Base-by-base conservation (phyloP, 2,797 vertebrate genomes). In the Leucoraja ocellata region DNA sequence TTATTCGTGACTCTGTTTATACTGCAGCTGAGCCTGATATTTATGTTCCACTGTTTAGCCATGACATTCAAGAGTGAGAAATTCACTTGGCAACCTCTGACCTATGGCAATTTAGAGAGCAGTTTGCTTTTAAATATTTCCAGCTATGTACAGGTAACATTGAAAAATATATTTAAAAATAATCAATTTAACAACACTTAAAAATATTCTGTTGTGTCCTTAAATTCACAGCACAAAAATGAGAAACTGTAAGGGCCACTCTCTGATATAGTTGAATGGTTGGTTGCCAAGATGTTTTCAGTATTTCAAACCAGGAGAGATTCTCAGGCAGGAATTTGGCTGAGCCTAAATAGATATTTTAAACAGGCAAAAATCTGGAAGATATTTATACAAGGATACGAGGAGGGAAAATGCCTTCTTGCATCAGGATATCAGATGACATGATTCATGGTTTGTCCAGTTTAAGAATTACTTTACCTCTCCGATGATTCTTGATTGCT, bases 21-120 rank as follows among this genome's bases (percentile, higher is more conserved):
- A 39, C 73, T 92, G 39, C 90, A 92, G 71, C 90, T 92, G 73
- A 92, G 90, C 39, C 65, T 92, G 1, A 76, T 92, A 92, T 74
- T 92, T 23, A 92, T 92, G 90, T 92, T 92, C 71, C 90, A 73
- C 73, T 92, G 90, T 58, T 16, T 92, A n/a, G 90, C 90, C 14
- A 23, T 92, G 76, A 76, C 71, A 36, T 92, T 76, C 90, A 92
- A 54, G 46, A 76, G 23, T 16, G 90, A 92, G 39, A 92, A 58
- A 76, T 28, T 73, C 23, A 25, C 39, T 76, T 92, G 68, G 90
- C 68, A 92, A 39, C 23, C 68, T 92, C 71, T 36, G 3, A n/a
- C 36, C n/a, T 92, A 39, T 92, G 21, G 36, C 28, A 28, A 76
- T 76, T 92, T 92, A 73, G 36, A 76, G 90, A 54, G 11, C 11